A percentile compares a stretch with the other conserved stretches of the same genome.
Evolutionary conservation across 2,888 invertebrate genomes (phyloP).

Genomic region (Drosophila leonis): DNA sequence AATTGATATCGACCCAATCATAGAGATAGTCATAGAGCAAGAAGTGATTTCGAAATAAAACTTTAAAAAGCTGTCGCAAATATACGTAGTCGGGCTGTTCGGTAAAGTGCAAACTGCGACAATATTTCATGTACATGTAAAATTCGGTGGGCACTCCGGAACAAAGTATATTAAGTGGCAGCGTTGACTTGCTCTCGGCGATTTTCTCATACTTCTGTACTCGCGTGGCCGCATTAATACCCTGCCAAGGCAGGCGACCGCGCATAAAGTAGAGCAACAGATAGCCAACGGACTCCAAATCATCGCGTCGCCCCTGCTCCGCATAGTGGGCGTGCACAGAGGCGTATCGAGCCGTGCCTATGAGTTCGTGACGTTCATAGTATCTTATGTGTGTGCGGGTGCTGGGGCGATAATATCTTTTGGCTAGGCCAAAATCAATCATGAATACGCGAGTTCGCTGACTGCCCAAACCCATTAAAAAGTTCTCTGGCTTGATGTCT

Average conservation of each 20-base stretch:
- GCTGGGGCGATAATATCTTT: slow-evolving; percentile 52
- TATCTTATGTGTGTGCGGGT: slow-evolving; percentile 54
- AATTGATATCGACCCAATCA: slow-evolving; percentile 56
- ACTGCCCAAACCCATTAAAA: slow-evolving; percentile 60
- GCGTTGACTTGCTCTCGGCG: slow-evolving; percentile 50
- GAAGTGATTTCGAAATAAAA: slow-evolving; percentile 39
- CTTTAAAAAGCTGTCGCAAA: slow-evolving; percentile 53
- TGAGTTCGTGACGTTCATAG: slow-evolving; percentile 47
- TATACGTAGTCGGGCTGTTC: slow-evolving; percentile 65
- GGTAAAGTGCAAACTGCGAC: slow-evolving; percentile 56
- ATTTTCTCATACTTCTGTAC: slow-evolving; percentile 63
- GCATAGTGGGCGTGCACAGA: slow-evolving; percentile 66
- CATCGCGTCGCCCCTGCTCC: slow-evolving; percentile 69
- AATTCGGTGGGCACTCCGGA: slow-evolving; percentile 55
- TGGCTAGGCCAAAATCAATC: slow-evolving; percentile 71
- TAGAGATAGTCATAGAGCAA: slow-evolving; percentile 45
- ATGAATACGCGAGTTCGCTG: slow-evolving; percentile 50
- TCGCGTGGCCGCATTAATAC: slow-evolving; percentile 47
- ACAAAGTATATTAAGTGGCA: slow-evolving; percentile 48
- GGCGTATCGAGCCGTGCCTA: slow-evolving; percentile 70
- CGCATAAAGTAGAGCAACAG: slow-evolving; percentile 62
- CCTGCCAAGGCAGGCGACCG: slow-evolving; percentile 68
- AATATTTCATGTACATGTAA: slow-evolving; percentile 62
- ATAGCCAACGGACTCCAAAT: slow-evolving; percentile 67
- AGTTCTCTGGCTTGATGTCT: slow-evolving; percentile 73